Evolutionary conservation across 2,113 vertebrate species (phyloP).

Genomic region (Sylvietta virens): DNA sequence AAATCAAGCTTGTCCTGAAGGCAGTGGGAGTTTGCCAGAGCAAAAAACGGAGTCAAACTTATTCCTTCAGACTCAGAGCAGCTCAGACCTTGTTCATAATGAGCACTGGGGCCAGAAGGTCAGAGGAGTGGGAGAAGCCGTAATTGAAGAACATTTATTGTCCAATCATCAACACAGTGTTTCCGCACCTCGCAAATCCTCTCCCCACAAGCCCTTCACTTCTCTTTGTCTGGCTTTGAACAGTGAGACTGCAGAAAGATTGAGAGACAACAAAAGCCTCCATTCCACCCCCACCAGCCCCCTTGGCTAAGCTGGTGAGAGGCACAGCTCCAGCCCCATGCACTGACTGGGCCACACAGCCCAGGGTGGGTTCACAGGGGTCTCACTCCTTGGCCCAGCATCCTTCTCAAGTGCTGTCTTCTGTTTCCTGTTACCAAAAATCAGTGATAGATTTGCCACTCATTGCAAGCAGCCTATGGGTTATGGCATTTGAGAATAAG

Average conservation of each 20-base stretch:
- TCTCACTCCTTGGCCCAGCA: accelerated
- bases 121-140: background rate
- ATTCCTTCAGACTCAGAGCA: background rate
- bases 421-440: background rate
- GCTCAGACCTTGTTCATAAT: background rate
- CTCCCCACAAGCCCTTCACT: background rate
- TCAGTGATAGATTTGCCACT: background rate
- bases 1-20: constrained; percentile 53
- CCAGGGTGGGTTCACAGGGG: accelerated
- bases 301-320: background rate
- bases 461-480: background rate
- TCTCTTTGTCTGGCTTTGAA: background rate
- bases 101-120: background rate
- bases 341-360: background rate
- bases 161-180: background rate
- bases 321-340: accelerated
- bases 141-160: background rate
- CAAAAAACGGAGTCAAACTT: background rate
- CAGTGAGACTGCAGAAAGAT: background rate
- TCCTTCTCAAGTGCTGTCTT: background rate
- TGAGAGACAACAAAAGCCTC: background rate
- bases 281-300: accelerated
- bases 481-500: background rate
- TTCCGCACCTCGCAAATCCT: background rate
- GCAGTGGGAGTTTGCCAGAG: background rate